Percentiles rank a stretch among this genome's conserved stretches.
These are phyloP conservation scores for Drosophila histrio DNA, from an alignment of 2,888 invertebrate species.

Conservation along the genomic window DNA sequence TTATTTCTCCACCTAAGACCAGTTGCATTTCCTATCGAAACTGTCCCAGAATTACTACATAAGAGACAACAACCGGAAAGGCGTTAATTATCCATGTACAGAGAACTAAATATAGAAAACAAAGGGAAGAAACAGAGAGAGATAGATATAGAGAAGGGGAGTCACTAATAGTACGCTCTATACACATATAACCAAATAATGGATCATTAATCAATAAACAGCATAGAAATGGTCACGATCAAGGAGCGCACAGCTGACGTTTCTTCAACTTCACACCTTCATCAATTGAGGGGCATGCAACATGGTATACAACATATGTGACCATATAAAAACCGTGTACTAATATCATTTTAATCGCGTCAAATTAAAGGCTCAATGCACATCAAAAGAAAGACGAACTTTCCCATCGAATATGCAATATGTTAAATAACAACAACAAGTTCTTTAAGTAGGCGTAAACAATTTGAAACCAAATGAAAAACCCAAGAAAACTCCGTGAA, in stretches of 20 bases:
- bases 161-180: neutral
- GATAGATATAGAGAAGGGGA: neutral
- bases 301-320: conserved; percentile 67
- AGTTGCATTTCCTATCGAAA: conserved; percentile 5
- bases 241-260: conserved; percentile 65
- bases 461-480: neutral
- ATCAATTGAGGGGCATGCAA: conserved; percentile 34
- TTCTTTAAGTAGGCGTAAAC: conserved; percentile 30
- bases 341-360: conserved; percentile 82
- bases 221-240: conserved; percentile 57
- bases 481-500: neutral
- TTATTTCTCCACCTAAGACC: neutral
- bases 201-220: conserved; percentile 82
- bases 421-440: conserved; percentile 51
- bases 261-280: conserved; percentile 77
- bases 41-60: conserved; percentile 11
- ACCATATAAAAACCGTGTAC: conserved; percentile 23
- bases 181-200: conserved; percentile 54
- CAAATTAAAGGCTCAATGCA: conserved; percentile 75
- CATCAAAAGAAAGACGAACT: conserved; percentile 15
- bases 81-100: conserved; percentile 63
- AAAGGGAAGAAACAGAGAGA: neutral
- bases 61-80: conserved; percentile 69
- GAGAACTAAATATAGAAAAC: neutral
- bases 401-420: conserved; percentile 57